These are phyloP conservation scores for Schizaphis graminum DNA, from an alignment of 2,888 invertebrate species.

Conservation along the genomic window DNA sequence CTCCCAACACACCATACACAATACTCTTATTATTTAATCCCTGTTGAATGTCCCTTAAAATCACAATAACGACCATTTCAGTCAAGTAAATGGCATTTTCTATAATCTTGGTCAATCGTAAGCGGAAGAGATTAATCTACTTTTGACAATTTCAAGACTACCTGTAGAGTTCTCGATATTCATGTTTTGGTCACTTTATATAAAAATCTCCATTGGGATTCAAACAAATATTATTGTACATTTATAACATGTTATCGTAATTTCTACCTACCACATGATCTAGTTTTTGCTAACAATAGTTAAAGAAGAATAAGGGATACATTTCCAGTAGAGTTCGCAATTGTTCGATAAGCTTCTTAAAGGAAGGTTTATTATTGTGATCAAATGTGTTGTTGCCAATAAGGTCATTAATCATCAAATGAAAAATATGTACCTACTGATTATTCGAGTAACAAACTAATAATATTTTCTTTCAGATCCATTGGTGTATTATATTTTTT, in stretches of 20 bases:
- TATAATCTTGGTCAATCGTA: neutral
- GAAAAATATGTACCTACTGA: neutral
- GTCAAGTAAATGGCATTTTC: neutral
- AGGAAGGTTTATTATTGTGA: neutral
- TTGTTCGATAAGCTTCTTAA: neutral
- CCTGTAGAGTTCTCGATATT: neutral
- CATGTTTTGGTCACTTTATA: neutral
- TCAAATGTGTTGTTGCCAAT: neutral
- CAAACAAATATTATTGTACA: slow-evolving; percentile 11
- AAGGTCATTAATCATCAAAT: neutral
- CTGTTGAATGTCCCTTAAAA: neutral
- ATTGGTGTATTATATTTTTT: neutral
- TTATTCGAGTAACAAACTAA: neutral
- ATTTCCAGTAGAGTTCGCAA: neutral
- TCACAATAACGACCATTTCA: neutral
- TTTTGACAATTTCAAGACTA: neutral
- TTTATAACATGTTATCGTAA: neutral
- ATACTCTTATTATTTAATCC: neutral
- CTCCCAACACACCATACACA: neutral
- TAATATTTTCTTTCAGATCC: neutral
- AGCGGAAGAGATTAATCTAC: neutral
- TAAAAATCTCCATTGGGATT: neutral
- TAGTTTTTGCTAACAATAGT: neutral
- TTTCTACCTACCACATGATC: neutral
- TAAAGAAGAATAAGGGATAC: neutral